These are phyloP conservation scores for Cephalopachus bancanus DNA, from an alignment of 2,797 vertebrate species.

Conservation along the genomic window DNA sequence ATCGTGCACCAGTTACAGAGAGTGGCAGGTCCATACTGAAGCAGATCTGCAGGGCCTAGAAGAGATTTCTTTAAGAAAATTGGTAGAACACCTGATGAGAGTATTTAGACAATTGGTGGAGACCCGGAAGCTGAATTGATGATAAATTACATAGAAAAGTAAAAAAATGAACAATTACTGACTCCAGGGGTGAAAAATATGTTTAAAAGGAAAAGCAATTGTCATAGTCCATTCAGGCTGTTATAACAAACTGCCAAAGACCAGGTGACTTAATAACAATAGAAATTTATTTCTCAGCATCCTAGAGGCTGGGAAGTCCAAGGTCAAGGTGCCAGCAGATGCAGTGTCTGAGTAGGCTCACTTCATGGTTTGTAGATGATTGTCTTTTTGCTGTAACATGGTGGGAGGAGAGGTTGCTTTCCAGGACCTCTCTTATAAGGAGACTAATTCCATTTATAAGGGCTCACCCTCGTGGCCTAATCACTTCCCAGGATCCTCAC, in stretches of 20 bases:
- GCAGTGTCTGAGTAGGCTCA: not conserved
- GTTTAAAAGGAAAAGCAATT: slow-evolving; percentile 34
- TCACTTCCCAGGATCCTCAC: too few relatives aligned
- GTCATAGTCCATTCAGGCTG: not conserved
- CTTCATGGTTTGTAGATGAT: not conserved
- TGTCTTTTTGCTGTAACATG: not conserved
- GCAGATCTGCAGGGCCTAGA: not conserved
- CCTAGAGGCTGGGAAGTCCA: not conserved
- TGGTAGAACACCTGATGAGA: slow-evolving; percentile 14
- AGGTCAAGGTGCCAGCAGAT: not conserved
- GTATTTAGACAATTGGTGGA: slow-evolving; percentile 15
- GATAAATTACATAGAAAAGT: slow-evolving; percentile 28
- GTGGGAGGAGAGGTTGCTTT: not conserved
- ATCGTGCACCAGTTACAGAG: too few relatives aligned
- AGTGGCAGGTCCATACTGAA: not conserved
- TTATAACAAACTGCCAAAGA: not conserved
- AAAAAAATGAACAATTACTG: not conserved
- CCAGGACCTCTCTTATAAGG: not conserved
- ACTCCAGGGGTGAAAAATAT: slow-evolving; percentile 46
- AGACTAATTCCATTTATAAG: not conserved
- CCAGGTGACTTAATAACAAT: not conserved
- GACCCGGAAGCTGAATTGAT: slow-evolving; percentile 9
- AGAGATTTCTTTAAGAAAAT: not conserved
- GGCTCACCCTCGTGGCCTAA: not conserved
- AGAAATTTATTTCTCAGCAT: not conserved